These are phyloP conservation scores for Shinisaurus crocodilurus DNA, from an alignment of 2,113 vertebrate genomes.

Conservation along the genomic window DNA sequence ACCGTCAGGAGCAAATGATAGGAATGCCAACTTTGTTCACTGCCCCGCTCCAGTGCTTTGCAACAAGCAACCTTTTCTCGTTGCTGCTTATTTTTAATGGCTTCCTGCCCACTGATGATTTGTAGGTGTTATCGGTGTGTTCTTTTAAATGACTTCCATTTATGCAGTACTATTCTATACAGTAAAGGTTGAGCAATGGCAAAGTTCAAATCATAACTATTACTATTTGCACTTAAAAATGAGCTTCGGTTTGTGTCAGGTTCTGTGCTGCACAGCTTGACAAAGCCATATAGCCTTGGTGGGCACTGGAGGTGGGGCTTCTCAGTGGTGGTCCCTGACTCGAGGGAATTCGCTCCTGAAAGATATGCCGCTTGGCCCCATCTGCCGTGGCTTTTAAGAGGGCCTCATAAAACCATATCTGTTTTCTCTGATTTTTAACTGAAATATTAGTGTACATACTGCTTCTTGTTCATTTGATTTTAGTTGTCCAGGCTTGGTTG, in stretches of 20 bases:
- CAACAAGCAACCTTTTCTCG: not conserved
- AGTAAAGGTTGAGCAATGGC: too few relatives aligned
- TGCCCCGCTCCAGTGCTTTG: not conserved
- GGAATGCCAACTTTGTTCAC: not conserved
- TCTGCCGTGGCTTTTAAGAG: not conserved
- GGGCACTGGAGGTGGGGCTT: too few relatives aligned
- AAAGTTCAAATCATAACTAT: too few relatives aligned
- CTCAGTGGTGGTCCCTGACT: too few relatives aligned
- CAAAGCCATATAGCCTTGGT: not conserved
- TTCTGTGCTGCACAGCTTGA: not conserved
- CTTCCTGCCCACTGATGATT: not conserved
- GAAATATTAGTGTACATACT: not conserved
- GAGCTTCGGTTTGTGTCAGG: not conserved
- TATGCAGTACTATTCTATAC: too few relatives aligned
- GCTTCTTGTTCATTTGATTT: not conserved
- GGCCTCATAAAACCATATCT: not conserved
- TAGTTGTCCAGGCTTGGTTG: not conserved
- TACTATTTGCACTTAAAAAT: too few relatives aligned
- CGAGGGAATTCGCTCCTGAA: too few relatives aligned
- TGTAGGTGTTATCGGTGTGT: not conserved
- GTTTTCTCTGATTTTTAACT: not conserved
- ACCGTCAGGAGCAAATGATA: not conserved
- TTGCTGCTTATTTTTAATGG: not conserved
- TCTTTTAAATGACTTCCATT: not conserved
- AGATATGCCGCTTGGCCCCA: too few relatives aligned